Evolutionary conservation across 1,140 invertebrate species (phyloP).

Genomic region (Ganaspis sp.): DNA sequence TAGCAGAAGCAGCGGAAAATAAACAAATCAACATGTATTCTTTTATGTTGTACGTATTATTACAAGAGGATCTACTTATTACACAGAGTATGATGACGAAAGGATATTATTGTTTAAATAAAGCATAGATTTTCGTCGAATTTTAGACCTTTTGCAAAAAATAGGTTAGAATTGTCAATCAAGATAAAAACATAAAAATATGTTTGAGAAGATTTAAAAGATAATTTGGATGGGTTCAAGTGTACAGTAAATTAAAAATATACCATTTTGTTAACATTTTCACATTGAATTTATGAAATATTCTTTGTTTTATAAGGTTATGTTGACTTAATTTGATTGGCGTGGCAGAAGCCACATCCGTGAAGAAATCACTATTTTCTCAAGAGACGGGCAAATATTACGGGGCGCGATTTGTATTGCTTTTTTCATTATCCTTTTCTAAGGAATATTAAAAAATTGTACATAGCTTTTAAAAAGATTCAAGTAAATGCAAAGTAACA

Average conservation of each 20-base stretch:
- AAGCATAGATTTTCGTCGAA: no score
- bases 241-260: background rate
- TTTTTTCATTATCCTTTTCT: conserved; percentile 36
- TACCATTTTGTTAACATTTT: background rate
- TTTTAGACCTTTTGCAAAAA: background rate
- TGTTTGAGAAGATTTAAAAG: no score
- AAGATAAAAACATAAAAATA: background rate
- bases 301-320: conserved; percentile 54
- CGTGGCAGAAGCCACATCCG: conserved; percentile 73
- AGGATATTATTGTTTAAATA: no score
- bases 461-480: background rate
- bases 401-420: conserved; percentile 34
- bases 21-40: background rate
- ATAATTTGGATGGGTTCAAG: background rate
- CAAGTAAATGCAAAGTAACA: background rate
- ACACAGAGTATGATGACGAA: no score
- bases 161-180: background rate
- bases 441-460: background rate
- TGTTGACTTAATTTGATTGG: conserved; percentile 64
- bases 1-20: background rate
- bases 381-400: conserved; percentile 56
- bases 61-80: no score
- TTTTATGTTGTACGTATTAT: background rate
- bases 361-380: conserved; percentile 68
- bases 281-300: background rate